Evolutionary conservation across 2,797 vertebrate species (phyloP).

Genomic region (Sorex maritimensis): DNA sequence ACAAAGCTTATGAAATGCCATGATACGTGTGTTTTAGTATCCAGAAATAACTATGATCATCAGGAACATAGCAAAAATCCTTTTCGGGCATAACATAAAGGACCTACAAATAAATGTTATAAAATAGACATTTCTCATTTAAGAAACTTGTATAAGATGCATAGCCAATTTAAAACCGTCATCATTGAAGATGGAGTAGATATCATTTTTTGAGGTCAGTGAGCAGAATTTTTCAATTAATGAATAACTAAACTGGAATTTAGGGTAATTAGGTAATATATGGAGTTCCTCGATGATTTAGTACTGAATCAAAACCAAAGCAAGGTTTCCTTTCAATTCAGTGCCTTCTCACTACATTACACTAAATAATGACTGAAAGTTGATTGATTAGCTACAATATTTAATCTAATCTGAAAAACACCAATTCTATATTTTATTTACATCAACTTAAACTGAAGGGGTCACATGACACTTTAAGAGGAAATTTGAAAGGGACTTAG

Average conservation of each 20-base stretch:
- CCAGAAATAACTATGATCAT: neutral
- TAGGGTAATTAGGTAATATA: slow-evolving; percentile 34
- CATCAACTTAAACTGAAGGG: slow-evolving; percentile 12
- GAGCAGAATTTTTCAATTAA: slow-evolving; percentile 39
- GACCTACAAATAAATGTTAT: neutral
- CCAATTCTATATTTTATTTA: slow-evolving; percentile 55
- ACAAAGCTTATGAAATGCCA: neutral
- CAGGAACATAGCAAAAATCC: neutral
- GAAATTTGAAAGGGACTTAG: neutral
- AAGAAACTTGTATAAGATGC: neutral
- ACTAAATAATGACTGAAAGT: slow-evolving; percentile 25
- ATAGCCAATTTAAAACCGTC: neutral
- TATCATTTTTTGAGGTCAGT: slow-evolving; percentile 25
- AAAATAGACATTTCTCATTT: neutral
- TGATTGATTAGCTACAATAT: slow-evolving; percentile 17
- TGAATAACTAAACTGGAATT: slow-evolving; percentile 54
- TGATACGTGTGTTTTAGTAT: neutral
- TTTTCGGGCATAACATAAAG: neutral
- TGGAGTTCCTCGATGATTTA: neutral
- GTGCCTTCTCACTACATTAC: slow-evolving; percentile 32
- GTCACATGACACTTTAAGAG: slow-evolving; percentile 53
- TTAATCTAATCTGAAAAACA: slow-evolving; percentile 53
- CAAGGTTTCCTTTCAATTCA: neutral
- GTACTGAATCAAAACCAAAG: slow-evolving; percentile 31
- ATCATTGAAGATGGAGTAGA: neutral